A percentile compares a stretch with the other conserved stretches of the same genome.
Conservation (phyloP, 2,888 invertebrate species). For the Cheilosia vernalis region DNA sequence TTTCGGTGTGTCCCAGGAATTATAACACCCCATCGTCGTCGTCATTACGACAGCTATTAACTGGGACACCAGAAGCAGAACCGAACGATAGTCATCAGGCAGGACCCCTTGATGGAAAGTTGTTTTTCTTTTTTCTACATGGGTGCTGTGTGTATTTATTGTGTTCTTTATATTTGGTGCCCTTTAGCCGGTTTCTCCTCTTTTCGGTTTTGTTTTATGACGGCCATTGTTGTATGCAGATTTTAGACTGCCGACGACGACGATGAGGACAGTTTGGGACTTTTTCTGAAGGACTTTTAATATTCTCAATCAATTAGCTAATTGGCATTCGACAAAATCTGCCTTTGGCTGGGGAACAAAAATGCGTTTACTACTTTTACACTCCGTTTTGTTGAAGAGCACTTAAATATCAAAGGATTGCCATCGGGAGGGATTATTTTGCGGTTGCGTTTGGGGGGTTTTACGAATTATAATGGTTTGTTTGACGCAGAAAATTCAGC, state of each 20-base stretch:
- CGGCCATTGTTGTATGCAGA: slow-evolving; percentile 32
- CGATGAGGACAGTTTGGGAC: slow-evolving; percentile 61
- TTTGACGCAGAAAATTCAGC: neutral
- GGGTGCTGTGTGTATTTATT: slow-evolving; percentile 34
- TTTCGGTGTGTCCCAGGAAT: slow-evolving; percentile 67
- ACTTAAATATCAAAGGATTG: slow-evolving; percentile 71
- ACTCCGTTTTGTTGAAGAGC: slow-evolving; percentile 33
- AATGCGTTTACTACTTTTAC: slow-evolving; percentile 52
- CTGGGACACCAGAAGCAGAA: slow-evolving; percentile 54
- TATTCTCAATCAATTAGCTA: slow-evolving; percentile 73
- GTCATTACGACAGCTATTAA: slow-evolving; percentile 68
- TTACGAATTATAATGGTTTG: slow-evolving; percentile 38
- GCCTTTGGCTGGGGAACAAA: slow-evolving; percentile 28
- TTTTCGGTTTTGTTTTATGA: slow-evolving; percentile 51
- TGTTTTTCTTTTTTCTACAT: slow-evolving; percentile 37
- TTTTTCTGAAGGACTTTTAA: slow-evolving; percentile 59
- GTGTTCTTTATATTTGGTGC: slow-evolving; percentile 28
- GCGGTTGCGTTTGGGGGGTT: slow-evolving; percentile 13
- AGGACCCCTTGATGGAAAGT: slow-evolving; percentile 42
- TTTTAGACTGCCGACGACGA: slow-evolving; percentile 1
- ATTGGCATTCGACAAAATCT: slow-evolving; percentile 61
- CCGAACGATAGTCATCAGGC: neutral
- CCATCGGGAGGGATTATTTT: slow-evolving; percentile 40
- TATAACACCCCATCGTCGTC: slow-evolving; percentile 64
- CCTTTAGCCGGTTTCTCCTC: slow-evolving; percentile 6